These are phyloP conservation scores for Ectemnius cavifrons DNA, from an alignment of 2,888 invertebrate species.

Conservation along the genomic window DNA sequence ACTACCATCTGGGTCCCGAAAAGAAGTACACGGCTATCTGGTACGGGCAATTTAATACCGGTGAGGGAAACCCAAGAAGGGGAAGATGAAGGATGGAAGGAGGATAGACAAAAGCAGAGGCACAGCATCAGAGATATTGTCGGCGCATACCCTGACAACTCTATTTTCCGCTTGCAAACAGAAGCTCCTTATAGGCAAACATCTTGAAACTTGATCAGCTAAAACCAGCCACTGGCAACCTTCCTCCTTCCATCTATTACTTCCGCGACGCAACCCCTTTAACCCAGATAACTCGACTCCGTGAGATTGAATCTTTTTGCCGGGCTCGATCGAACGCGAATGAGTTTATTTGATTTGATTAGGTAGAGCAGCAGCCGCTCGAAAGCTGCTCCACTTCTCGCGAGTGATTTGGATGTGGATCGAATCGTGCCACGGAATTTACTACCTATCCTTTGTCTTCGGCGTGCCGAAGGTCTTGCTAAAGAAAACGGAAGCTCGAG, in stretches of 20 bases:
- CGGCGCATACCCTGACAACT: constrained; percentile 12
- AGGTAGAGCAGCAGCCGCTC: too few relatives aligned
- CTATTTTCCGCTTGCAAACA: constrained; percentile 27
- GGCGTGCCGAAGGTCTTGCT: too few relatives aligned
- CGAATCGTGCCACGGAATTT: too few relatives aligned
- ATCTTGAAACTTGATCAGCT: constrained; percentile 28
- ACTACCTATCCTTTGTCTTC: too few relatives aligned
- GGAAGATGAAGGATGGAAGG: background rate
- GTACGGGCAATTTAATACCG: constrained; percentile 45
- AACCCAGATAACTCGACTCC: too few relatives aligned
- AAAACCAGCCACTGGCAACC: constrained; percentile 5
- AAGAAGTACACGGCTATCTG: constrained; percentile 24
- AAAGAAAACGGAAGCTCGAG: too few relatives aligned
- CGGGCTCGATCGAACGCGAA: too few relatives aligned
- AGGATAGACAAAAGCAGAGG: constrained; percentile 17
- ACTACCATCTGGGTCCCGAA: constrained; percentile 41
- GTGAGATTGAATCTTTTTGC: too few relatives aligned
- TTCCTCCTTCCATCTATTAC: background rate
- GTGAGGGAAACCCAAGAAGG: constrained; percentile 39
- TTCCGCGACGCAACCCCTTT: background rate
- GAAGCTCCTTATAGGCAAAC: constrained; percentile 41
- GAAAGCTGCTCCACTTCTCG: too few relatives aligned
- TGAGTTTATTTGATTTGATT: too few relatives aligned
- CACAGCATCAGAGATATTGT: constrained; percentile 20
- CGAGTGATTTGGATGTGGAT: too few relatives aligned